Conservation (phyloP, 2,888 invertebrate species). For the Cecidostiba fungosa region DNA sequence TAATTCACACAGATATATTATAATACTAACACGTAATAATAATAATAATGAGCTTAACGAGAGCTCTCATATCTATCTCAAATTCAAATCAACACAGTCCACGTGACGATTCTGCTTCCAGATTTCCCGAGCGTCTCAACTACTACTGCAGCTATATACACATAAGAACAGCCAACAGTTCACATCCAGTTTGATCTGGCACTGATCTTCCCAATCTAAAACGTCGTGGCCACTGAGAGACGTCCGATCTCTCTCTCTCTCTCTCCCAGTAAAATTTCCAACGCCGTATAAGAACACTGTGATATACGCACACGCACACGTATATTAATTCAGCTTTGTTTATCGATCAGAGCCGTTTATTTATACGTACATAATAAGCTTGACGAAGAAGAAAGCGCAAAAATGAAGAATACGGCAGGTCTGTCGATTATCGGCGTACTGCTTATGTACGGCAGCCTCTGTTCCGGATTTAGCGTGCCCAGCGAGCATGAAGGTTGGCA, state of each 20-base stretch:
- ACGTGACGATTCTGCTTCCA: neutral
- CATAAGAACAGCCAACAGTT: neutral
- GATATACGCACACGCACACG: too few relatives aligned
- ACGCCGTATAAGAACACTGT: neutral
- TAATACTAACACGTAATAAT: too few relatives aligned
- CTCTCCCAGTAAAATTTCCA: neutral
- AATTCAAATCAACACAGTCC: too few relatives aligned
- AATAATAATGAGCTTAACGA: too few relatives aligned
- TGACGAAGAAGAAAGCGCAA: neutral
- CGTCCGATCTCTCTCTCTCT: neutral
- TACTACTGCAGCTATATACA: neutral
- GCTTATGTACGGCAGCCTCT: slow-evolving; percentile 15
- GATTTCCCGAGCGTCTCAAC: neutral
- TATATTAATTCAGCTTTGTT: slow-evolving; percentile 3
- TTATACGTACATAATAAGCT: neutral
- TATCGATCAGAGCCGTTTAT: neutral
- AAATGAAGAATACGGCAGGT: neutral
- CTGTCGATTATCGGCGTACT: slow-evolving; percentile 1
- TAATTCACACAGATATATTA: too few relatives aligned
- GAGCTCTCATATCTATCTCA: too few relatives aligned
- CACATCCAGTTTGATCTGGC: slow-evolving; percentile 35
- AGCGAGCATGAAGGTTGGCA: slow-evolving; percentile 55
- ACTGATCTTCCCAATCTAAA: slow-evolving; percentile 18
- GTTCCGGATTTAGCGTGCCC: slow-evolving; percentile 46
- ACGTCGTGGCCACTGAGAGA: neutral